Conservation (phyloP, 2,888 invertebrate genomes). For the Mesorhabditis spiculigera region DNA sequence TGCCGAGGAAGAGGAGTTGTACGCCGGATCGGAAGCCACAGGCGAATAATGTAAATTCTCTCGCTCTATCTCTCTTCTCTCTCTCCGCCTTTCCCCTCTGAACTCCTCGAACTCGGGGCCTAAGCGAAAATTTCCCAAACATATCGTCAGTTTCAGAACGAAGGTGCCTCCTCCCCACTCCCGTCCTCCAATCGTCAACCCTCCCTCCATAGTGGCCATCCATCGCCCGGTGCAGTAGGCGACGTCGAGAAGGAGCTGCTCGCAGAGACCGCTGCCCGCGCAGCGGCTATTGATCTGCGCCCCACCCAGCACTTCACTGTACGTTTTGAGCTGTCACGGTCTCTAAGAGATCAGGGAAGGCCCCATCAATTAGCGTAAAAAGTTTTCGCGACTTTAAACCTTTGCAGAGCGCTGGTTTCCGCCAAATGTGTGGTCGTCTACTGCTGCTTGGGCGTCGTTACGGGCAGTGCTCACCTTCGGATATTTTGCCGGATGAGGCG, state of each 20-base stretch:
- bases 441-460: not conserved
- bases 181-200: no score
- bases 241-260: slow-evolving; percentile 37
- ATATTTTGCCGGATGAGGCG: slow-evolving; percentile 6
- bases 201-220: no score
- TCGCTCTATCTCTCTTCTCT: no score
- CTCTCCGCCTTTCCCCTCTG: no score
- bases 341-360: no score
- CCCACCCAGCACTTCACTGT: slow-evolving; percentile 32
- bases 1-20: not conserved
- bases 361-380: not conserved
- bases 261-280: slow-evolving; percentile 30
- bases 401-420: slow-evolving; percentile 1
- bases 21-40: slow-evolving; percentile 1
- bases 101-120: no score
- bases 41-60: not conserved
- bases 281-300: slow-evolving; percentile 34
- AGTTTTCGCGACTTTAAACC: not conserved
- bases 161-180: no score
- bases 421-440: not conserved
- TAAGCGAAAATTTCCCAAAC: no score
- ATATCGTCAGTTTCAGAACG: no score
- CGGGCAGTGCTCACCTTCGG: not conserved
- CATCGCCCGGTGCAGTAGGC: slow-evolving; percentile 16
- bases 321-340: no score